A percentile compares a stretch with the other conserved stretches of the same genome.
Conservation (phyloP, 2,888 invertebrate genomes). For the Acronicta psi region DNA sequence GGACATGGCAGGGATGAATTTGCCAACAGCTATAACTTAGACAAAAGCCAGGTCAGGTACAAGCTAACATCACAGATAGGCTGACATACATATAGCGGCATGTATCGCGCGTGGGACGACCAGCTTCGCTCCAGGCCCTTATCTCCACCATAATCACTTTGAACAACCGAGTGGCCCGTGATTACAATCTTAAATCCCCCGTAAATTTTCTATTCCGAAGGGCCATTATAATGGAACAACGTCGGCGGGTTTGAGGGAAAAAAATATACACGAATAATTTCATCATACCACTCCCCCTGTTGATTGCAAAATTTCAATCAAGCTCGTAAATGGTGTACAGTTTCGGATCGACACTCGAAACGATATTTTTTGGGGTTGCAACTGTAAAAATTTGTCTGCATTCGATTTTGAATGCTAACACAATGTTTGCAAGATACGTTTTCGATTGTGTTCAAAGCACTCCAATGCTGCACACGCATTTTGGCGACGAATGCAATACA, state of each 20-base stretch:
- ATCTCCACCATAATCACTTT: slow-evolving; percentile 87
- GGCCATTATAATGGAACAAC: slow-evolving; percentile 83
- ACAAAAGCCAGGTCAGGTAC: slow-evolving; percentile 57
- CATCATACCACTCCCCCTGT: slow-evolving; percentile 85
- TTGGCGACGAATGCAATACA: slow-evolving; percentile 76
- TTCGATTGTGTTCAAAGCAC: slow-evolving; percentile 41
- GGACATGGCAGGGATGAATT: slow-evolving; percentile 35
- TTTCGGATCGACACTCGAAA: slow-evolving; percentile 85
- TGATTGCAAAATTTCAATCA: slow-evolving; percentile 89
- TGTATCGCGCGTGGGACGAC: slow-evolving; percentile 78
- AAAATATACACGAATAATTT: slow-evolving; percentile 88
- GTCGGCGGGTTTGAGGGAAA: slow-evolving; percentile 79
- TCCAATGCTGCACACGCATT: slow-evolving; percentile 64
- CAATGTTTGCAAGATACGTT: slow-evolving; percentile 47
- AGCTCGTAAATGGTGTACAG: slow-evolving; percentile 86
- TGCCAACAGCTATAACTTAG: slow-evolving; percentile 54
- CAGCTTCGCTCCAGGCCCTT: slow-evolving; percentile 77
- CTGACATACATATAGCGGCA: slow-evolving; percentile 58
- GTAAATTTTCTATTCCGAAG: slow-evolving; percentile 85
- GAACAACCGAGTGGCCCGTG: slow-evolving; percentile 85
- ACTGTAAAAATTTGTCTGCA: slow-evolving; percentile 51
- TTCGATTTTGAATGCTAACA: slow-evolving; percentile 55
- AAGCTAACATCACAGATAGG: slow-evolving; percentile 61
- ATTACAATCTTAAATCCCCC: slow-evolving; percentile 87
- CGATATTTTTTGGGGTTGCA: slow-evolving; percentile 84